A percentile compares a stretch with the other conserved stretches of the same genome.
Evolutionary conservation across 2,888 invertebrate genomes (phyloP).

Genomic region (Cinara cedri): DNA sequence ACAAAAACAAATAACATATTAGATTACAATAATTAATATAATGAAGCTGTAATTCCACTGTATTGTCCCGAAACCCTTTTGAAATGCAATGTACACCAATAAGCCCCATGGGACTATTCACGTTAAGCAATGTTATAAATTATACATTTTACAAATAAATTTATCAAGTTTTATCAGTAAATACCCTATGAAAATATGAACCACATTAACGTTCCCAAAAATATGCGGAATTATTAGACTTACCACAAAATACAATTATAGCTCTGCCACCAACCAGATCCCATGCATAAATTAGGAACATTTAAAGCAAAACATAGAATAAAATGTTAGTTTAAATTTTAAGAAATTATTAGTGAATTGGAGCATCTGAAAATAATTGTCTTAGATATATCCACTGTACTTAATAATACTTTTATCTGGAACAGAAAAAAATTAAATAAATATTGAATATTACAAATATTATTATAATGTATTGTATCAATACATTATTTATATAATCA

Average conservation of each 20-base stretch:
- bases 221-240: constrained; percentile 30
- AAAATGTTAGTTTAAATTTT: constrained; percentile 46
- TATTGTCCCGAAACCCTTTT: constrained; percentile 26
- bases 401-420: constrained; percentile 6
- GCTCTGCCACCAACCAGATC: constrained; percentile 54
- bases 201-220: constrained; percentile 15
- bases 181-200: constrained; percentile 18
- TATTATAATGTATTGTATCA: too few relatives aligned
- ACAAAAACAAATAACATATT: constrained; percentile 42
- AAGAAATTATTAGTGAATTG: constrained; percentile 26
- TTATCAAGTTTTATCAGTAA: background rate
- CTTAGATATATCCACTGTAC: background rate
- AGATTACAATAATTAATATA: background rate
- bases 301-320: constrained; percentile 52
- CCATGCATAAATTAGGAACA: constrained; percentile 53
- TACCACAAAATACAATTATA: constrained; percentile 51
- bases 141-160: constrained; percentile 26
- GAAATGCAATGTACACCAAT: constrained; percentile 50
- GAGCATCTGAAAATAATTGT: constrained; percentile 33
- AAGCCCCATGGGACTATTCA: constrained; percentile 44
- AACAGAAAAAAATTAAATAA: constrained; percentile 23
- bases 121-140: constrained; percentile 46
- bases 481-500: too few relatives aligned
- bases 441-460: too few relatives aligned
- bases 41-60: background rate